Evolutionary conservation across 2,797 vertebrate species (phyloP), one percentile per base, ranked within the genome.

Genomic region (Iguana delicatissima): DNA sequence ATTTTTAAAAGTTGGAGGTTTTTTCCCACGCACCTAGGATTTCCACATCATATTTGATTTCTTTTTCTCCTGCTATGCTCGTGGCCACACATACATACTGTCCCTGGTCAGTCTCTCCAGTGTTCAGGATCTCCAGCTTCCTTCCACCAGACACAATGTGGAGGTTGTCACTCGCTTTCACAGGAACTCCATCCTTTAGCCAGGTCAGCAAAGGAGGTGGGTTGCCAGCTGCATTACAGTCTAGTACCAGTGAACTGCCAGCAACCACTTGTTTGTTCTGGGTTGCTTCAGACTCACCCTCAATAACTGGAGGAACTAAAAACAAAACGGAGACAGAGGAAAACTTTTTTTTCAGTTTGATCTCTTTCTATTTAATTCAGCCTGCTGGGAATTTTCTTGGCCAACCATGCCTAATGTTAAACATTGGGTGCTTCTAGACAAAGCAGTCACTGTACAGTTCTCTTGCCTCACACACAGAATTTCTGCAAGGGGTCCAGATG

Each of bases 61-160:
- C 98, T 87, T 98, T 97, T 94, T 99, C 98, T 93, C 99, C 99
- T n/a, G 99, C 99, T 81, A 99, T 73, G 94, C 98, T 99, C n/a
- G 98, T 99, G 13, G 99, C 99, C 95, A 99, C 97, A 57, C 99
- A 99, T 64, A 97, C 79, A 57, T 99, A 99, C 29, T 97, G 98
- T 52, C 99, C 99, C 0, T 50, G 97, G 92, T 99, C 98, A 0
- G 96, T 97, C 59, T 98, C 96, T 0, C 83, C 62, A 0, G 97
- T 95, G 0, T 96, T 98, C 59, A 95, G 46, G 89, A 99, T 98
- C 95, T 99, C 97, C 1, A 99, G 96, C 94, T 96, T 98, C 94
- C 96, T 98, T 2, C 99, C 99, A 13, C 96, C 97, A 64, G 98
- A 97, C 0, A 98, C 95, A 82, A 99, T 62, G n/a, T 13, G 98